A percentile compares a stretch with the other conserved stretches of the same genome.
phyloP scores from a whole-genome alignment of 2,797 vertebrate genomes.

The Prunella strophiata region DNA sequence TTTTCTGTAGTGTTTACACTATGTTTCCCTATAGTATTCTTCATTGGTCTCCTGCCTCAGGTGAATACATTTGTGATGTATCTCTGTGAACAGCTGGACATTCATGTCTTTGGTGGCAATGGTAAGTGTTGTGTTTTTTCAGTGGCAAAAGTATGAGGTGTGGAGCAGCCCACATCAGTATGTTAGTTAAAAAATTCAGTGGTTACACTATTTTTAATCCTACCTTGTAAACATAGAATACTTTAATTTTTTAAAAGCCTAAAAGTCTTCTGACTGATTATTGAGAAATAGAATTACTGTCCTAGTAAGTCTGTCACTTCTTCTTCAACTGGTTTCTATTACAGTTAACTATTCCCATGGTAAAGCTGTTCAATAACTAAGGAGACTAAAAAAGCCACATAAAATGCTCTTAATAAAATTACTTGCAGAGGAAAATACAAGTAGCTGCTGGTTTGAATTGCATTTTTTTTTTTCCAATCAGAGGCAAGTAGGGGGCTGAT shows the following conservation, averaged over 20 bases:
- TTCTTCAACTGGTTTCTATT: not conserved
- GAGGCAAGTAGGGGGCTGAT: not conserved
- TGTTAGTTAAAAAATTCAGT: not conserved
- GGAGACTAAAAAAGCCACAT: not conserved
- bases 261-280: not conserved
- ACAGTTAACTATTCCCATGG: not conserved
- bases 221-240: not conserved
- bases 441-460: not conserved
- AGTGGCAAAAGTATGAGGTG: not conserved
- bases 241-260: not conserved
- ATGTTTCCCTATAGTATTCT: slow-evolving; percentile 97
- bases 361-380: not conserved
- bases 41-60: slow-evolving; percentile 96
- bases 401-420: not conserved
- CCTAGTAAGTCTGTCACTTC: not conserved
- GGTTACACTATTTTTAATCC: not conserved
- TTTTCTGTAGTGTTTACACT: slow-evolving; percentile 90
- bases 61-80: slow-evolving; percentile 99
- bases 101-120: slow-evolving; percentile 98
- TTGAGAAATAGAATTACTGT: not conserved
- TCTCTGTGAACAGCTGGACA: slow-evolving; percentile 97
- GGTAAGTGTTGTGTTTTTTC: slow-evolving; percentile 80
- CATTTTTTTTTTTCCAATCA: not conserved
- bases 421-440: not conserved
- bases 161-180: not conserved